phyloP scores from a whole-genome alignment of 2,888 invertebrate species.

The Exephanes ischioxanthus region DNA sequence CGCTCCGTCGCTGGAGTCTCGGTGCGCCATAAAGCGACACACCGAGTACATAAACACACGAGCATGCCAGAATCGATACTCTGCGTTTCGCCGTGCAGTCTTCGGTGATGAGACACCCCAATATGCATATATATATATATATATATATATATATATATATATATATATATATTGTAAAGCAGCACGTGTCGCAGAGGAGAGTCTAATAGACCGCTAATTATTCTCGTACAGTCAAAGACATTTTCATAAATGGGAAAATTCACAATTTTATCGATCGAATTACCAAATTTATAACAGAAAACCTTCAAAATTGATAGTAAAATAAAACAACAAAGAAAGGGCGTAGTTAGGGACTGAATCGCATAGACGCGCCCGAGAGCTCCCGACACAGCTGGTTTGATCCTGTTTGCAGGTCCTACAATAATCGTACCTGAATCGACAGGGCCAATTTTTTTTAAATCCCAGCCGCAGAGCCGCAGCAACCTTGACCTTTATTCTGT shows the following conservation, averaged over 20 bases:
- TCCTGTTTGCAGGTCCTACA: slow-evolving; percentile 50
- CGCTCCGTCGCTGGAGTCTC: slow-evolving; percentile 60
- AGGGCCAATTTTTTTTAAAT: slow-evolving; percentile 34
- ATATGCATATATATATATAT: too few species aligned
- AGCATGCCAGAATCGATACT: slow-evolving; percentile 59
- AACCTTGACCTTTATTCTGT: slow-evolving; percentile 55
- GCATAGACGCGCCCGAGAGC: slow-evolving; percentile 11
- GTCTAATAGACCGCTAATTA: not conserved
- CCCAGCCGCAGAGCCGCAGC: slow-evolving; percentile 11
- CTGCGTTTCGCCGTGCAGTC: slow-evolving; percentile 25
- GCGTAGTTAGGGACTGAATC: not conserved
- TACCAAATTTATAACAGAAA: too few species aligned
- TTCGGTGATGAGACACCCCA: slow-evolving; percentile 4
- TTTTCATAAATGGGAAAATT: not conserved
- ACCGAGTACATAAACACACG: slow-evolving; percentile 22
- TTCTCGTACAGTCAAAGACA: not conserved
- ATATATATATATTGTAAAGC: slow-evolving; percentile 48
- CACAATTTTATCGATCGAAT: too few species aligned
- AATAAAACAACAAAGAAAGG: not conserved
- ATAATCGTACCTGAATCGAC: slow-evolving; percentile 64
- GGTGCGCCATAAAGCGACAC: not conserved
- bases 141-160: too few species aligned
- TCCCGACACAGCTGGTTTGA: slow-evolving; percentile 31
- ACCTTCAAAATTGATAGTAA: not conserved
- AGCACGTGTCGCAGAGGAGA: slow-evolving; percentile 43